Evolutionary conservation across 2,888 invertebrate species (phyloP).

Genomic region (Caprella mutica): DNA sequence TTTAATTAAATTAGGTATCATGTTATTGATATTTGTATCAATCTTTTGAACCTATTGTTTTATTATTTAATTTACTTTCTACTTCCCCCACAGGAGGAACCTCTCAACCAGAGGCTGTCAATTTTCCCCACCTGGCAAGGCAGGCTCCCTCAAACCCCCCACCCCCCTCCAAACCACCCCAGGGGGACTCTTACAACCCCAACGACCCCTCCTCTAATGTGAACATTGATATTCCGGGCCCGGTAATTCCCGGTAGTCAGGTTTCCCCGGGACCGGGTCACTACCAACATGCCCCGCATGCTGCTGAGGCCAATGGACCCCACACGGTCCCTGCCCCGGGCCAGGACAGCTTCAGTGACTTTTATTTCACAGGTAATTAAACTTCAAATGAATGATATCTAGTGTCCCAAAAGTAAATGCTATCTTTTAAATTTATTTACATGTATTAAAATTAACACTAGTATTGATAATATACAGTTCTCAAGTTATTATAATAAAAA

Average conservation of each 20-base stretch:
- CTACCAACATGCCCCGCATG: background rate
- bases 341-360: background rate
- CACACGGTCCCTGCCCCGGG: background rate
- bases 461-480: too few species aligned
- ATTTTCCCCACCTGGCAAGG: slow-evolving; percentile 5
- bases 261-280: background rate
- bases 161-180: background rate
- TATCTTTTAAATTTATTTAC: too few species aligned
- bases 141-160: too few species aligned
- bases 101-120: background rate
- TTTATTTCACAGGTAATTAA: background rate
- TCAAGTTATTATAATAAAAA: too few species aligned
- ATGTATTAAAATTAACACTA: too few species aligned
- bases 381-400: too few species aligned
- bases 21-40: too few species aligned
- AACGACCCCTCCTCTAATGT: slow-evolving; percentile 7
- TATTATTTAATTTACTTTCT: too few species aligned
- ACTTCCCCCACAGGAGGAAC: too few species aligned
- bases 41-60: too few species aligned
- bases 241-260: background rate
- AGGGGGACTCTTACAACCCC: background rate
- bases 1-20: too few species aligned
- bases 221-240: background rate
- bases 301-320: background rate
- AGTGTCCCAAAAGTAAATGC: too few species aligned